These are phyloP conservation scores for Canis aureus DNA, from an alignment of 2,113 vertebrate species.

Conservation along the genomic window DNA sequence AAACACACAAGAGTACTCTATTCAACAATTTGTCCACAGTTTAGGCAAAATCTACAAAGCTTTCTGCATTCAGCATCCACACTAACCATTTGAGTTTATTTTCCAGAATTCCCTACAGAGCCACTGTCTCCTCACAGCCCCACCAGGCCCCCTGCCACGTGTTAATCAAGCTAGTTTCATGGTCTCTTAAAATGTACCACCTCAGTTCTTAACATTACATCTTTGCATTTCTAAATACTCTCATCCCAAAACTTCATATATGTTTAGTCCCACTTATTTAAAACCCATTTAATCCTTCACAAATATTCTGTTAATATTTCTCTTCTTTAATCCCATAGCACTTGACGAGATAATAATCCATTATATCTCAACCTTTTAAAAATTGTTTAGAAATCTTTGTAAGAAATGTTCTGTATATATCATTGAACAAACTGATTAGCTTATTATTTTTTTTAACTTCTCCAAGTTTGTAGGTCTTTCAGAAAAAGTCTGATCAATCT, in stretches of 20 bases:
- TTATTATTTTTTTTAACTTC: not conserved
- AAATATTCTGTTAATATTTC: not conserved
- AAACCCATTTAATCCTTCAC: not conserved
- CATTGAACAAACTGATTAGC: not conserved
- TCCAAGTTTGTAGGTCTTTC: not conserved
- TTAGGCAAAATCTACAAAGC: not conserved
- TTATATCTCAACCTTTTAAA: not conserved
- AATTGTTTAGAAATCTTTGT: conserved; percentile 12
- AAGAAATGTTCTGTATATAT: not conserved
- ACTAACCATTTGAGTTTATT: not conserved
- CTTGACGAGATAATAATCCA: not conserved
- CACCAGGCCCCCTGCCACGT: not conserved
- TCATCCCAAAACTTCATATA: not conserved
- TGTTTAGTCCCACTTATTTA: not conserved
- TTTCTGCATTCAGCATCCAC: not conserved
- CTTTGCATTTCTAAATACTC: not conserved
- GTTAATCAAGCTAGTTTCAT: not conserved
- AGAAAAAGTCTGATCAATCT: not conserved
- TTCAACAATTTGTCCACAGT: not conserved
- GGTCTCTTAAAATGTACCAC: not conserved
- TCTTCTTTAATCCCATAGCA: not conserved
- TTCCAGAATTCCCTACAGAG: not conserved
- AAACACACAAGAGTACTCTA: not conserved
- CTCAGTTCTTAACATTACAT: not conserved
- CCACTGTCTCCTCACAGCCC: not conserved